Conservation (phyloP, 1,140 invertebrate species). For the Tetranychus cinnabarinus region DNA sequence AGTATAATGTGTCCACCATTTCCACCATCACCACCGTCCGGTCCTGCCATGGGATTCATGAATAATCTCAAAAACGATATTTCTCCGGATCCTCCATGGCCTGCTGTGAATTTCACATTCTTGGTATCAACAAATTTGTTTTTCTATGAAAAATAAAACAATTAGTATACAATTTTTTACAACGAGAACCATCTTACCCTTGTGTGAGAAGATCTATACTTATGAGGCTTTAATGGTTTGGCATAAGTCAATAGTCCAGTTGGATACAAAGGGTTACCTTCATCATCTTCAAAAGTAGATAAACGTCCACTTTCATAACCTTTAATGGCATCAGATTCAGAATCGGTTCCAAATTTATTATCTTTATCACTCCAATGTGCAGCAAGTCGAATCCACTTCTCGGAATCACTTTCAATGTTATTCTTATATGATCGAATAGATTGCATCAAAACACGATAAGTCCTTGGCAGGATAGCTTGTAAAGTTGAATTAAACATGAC, state of each 20-base stretch:
- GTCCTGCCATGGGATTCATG: slow-evolving; percentile 62
- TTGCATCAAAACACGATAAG: too few relatives aligned
- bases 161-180: not conserved
- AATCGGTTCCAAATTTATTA: not conserved
- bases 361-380: too few relatives aligned
- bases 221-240: not conserved
- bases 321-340: not conserved
- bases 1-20: slow-evolving; percentile 86
- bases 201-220: not conserved
- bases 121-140: slow-evolving; percentile 23
- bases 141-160: not conserved
- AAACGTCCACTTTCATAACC: not conserved
- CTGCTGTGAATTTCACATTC: slow-evolving; percentile 34
- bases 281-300: slow-evolving; percentile 1
- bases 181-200: not conserved
- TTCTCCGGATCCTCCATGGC: slow-evolving; percentile 73
- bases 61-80: slow-evolving; percentile 57
- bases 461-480: too few relatives aligned
- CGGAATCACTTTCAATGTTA: not conserved
- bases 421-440: not conserved
- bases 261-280: not conserved
- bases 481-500: too few relatives aligned
- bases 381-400: not conserved
- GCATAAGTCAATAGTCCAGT: not conserved
- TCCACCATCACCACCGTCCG: slow-evolving; percentile 88